Evolutionary conservation across 2,888 invertebrate species (phyloP).

Genomic region (Watsonalla cultraria): DNA sequence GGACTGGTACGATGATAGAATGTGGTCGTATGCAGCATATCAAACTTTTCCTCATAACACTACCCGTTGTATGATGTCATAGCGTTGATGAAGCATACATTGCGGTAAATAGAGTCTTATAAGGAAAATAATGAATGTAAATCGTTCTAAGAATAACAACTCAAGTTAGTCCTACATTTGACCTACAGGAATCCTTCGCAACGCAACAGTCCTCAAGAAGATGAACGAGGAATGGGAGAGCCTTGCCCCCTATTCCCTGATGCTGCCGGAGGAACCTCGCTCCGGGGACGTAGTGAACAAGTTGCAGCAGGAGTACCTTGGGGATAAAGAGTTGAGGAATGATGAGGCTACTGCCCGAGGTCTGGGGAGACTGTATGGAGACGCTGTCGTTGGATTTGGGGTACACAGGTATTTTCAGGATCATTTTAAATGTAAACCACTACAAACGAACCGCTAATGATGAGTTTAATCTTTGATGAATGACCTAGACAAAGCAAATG

Average conservation of each 20-base stretch:
- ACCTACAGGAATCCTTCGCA: constrained; percentile 69
- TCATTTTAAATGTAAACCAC: background rate
- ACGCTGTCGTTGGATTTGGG: constrained; percentile 78
- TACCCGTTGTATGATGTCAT: too few species aligned
- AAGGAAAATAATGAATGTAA: too few species aligned
- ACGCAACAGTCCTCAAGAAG: constrained; percentile 72
- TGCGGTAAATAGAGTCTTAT: too few species aligned
- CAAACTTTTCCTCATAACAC: too few species aligned
- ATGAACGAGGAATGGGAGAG: constrained; percentile 81
- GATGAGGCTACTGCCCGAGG: constrained; percentile 53
- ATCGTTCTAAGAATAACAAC: too few species aligned
- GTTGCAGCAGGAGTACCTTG: constrained; percentile 69
- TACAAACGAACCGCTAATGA: too few species aligned
- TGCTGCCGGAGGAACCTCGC: constrained; percentile 72
- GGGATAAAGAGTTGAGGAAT: constrained; percentile 42
- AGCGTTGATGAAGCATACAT: too few species aligned
- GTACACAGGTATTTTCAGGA: constrained; percentile 59
- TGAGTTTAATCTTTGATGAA: too few species aligned
- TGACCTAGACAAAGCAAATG: too few species aligned
- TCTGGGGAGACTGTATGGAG: constrained; percentile 77
- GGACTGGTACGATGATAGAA: too few species aligned
- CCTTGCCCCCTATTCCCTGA: constrained; percentile 83
- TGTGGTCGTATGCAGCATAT: too few species aligned
- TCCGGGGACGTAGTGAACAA: constrained; percentile 69
- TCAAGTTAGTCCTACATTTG: too few species aligned